These are phyloP conservation scores for Bursaphelenchus mucronatus DNA, from an alignment of 1,140 invertebrate genomes.

Conservation along the genomic window DNA sequence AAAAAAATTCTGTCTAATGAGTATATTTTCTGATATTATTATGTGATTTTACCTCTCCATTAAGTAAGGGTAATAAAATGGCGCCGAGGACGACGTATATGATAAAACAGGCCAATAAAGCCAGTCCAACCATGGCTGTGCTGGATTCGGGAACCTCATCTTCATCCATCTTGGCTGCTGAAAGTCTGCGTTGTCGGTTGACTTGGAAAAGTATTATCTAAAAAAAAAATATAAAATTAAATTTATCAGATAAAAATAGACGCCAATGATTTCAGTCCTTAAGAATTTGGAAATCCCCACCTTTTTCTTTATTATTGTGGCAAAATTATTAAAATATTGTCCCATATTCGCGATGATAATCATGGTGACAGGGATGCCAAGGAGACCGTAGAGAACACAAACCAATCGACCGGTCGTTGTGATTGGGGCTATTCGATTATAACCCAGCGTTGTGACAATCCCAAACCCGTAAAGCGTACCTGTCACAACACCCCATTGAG, in stretches of 20 bases:
- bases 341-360: slow-evolving; percentile 53
- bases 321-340: slow-evolving; percentile 52
- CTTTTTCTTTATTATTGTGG: slow-evolving; percentile 41
- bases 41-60: slow-evolving; percentile 38
- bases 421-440: slow-evolving; percentile 59
- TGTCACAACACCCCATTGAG: slow-evolving; percentile 50
- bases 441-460: slow-evolving; percentile 59
- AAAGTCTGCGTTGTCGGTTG: slow-evolving; percentile 17
- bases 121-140: slow-evolving; percentile 25
- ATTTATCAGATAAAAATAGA: slow-evolving; percentile 24
- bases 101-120: slow-evolving; percentile 36
- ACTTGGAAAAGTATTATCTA: slow-evolving; percentile 2
- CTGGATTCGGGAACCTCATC: slow-evolving; percentile 4
- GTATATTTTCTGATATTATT: slow-evolving; percentile 8
- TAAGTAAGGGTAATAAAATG: slow-evolving; percentile 45
- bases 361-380: slow-evolving; percentile 43
- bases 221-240: slow-evolving; percentile 17
- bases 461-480: slow-evolving; percentile 59
- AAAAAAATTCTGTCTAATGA: background rate
- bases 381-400: slow-evolving; percentile 57
- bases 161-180: slow-evolving; percentile 17
- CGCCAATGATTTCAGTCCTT: slow-evolving; percentile 13
- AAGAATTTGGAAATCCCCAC: slow-evolving; percentile 23
- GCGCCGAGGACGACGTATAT: slow-evolving; percentile 50
- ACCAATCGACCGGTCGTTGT: slow-evolving; percentile 53